Evolutionary conservation across 2,797 vertebrate species (phyloP), one percentile per base, ranked within the genome.

Genomic region (Etheostoma perlongum): DNA sequence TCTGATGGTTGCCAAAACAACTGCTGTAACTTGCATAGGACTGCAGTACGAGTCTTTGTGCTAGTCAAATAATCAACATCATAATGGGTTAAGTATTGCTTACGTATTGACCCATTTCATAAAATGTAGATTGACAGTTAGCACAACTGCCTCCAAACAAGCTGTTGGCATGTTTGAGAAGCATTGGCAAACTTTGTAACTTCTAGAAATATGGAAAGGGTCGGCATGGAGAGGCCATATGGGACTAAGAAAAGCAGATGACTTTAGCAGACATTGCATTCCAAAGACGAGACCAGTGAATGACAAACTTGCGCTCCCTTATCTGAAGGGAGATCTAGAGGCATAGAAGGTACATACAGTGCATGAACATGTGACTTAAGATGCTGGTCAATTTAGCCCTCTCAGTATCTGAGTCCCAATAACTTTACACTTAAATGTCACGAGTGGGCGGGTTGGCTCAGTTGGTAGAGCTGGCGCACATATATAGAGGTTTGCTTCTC

Each of bases 161-260:
- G 21, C 46, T 33, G 11, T 3, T 6, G 59, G 14, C 27, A 19
- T 51, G 71, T 21, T 19, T n/a, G 18, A 23, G 63, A 57, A 44
- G 2, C 5, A 2, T 0, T 1, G 16, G 1, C 19, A 71, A 23
- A 74, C 47, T 48, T 74, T 67, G 60, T n/a, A 59, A 58, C 42
- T 59, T 60, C 49, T 10, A 67, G 16, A 54, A 57, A 77, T 52
- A 83, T 68, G 59, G 30, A 61, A 52, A 44, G 13, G 8, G 23
- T n/a, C 42, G 15, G 72, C n/a, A 69, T 70, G 49, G 1, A 70
- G n/a, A 27, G 16, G 19, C 19, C 58, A 30, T 54, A 53, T 44
- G 72, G 59, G 84, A 77, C 47, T 15, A 55, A 71, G 53, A 73
- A 57, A 58, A 67, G 47, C 11, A 61, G 27, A 88, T 79, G 1